A percentile compares a stretch with the other conserved stretches of the same genome.
phyloP scores from a whole-genome alignment of 2,888 invertebrate genomes.

The Pterostichus niger region DNA sequence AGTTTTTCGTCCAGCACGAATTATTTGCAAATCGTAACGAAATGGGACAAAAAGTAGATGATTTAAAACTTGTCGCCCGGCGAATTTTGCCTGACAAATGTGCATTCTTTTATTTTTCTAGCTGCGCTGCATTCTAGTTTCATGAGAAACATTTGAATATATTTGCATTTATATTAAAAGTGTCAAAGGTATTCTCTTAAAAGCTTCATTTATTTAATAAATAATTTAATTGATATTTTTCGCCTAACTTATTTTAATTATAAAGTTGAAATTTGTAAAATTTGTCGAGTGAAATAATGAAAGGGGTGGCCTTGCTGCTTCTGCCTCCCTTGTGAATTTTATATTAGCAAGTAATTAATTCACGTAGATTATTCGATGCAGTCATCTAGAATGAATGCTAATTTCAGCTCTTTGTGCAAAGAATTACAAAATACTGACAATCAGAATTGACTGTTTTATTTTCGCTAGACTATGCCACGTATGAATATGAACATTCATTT shows the following conservation, averaged over 20 bases:
- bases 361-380: constrained; percentile 53
- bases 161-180: constrained; percentile 62
- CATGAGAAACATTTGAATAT: constrained; percentile 54
- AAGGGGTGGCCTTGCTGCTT: constrained; percentile 22
- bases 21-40: constrained; percentile 54
- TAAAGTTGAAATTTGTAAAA: constrained; percentile 45
- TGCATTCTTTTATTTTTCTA: constrained; percentile 45
- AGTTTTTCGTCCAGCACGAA: constrained; percentile 15
- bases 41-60: constrained; percentile 51
- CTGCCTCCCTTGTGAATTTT: constrained; percentile 40
- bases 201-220: constrained; percentile 35
- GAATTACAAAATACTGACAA: constrained; percentile 49
- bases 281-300: constrained; percentile 43
- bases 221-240: constrained; percentile 48
- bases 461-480: constrained; percentile 1
- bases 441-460: constrained; percentile 10
- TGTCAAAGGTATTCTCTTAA: constrained; percentile 47
- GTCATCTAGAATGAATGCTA: constrained; percentile 52
- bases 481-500: constrained; percentile 45
- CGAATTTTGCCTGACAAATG: constrained; percentile 51
- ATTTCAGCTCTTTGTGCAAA: constrained; percentile 47
- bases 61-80: constrained; percentile 52
- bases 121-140: constrained; percentile 34
- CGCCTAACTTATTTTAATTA: constrained; percentile 45
- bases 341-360: constrained; percentile 56